A percentile compares a stretch with the other conserved stretches of the same genome.
Conservation (phyloP, 1,140 invertebrate genomes). For the Anadara kagoshimensis region DNA sequence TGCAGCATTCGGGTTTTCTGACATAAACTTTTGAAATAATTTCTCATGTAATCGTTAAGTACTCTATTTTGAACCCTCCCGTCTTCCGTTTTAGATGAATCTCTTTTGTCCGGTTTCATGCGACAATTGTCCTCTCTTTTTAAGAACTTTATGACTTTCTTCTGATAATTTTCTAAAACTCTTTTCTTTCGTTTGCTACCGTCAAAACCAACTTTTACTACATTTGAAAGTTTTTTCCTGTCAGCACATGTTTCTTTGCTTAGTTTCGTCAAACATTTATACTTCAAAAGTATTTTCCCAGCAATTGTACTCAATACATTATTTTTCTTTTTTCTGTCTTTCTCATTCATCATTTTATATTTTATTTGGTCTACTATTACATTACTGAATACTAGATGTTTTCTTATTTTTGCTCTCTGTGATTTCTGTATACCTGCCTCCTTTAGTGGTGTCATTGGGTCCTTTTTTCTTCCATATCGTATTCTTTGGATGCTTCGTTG, state of each 20-base stretch:
- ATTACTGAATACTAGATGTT: conserved; percentile 11
- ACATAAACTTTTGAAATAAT: conserved; percentile 4
- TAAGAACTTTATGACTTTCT: conserved; percentile 8
- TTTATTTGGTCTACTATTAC: conserved; percentile 13
- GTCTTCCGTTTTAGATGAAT: conserved; percentile 6
- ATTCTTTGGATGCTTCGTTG: conserved; percentile 13
- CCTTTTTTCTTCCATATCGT: not conserved
- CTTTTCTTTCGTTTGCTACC: conserved; percentile 2
- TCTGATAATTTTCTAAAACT: not conserved
- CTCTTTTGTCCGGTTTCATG: conserved; percentile 3
- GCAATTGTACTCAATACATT: conserved; percentile 12
- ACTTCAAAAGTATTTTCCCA: conserved; percentile 7
- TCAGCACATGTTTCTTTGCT: not conserved
- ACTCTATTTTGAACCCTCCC: conserved; percentile 6
- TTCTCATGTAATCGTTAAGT: conserved; percentile 16
- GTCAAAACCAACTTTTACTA: conserved; percentile 4
- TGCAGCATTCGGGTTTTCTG: conserved; percentile 13
- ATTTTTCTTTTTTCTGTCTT: not conserved
- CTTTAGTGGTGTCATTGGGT: conserved; percentile 5
- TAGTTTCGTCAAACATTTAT: conserved; percentile 18
- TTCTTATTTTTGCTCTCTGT: conserved; percentile 2
- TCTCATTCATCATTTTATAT: conserved; percentile 5
- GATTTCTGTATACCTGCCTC: not conserved
- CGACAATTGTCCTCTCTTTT: conserved; percentile 23
- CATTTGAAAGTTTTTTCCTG: conserved; percentile 4